A percentile compares a stretch with the other conserved stretches of the same genome.
phyloP scores from a whole-genome alignment of 2,888 invertebrate genomes.

The Ormyrus nitidulus region DNA sequence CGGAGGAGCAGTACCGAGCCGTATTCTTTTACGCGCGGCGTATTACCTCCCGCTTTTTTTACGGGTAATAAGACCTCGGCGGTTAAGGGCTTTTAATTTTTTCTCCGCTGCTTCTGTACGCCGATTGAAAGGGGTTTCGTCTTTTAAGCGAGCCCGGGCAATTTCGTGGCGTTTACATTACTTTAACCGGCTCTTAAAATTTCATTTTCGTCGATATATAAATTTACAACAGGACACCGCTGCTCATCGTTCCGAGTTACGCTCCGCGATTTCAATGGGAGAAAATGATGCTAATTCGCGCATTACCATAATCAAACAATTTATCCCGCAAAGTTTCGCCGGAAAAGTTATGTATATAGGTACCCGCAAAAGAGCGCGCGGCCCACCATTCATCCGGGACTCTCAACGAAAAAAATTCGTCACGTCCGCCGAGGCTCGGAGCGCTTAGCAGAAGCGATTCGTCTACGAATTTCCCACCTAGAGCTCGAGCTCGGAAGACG shows the following conservation, averaged over 20 bases:
- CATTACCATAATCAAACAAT: not conserved
- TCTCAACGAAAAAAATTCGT: conserved; percentile 31
- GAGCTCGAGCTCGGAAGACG: not conserved
- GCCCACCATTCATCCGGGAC: not conserved
- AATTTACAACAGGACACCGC: no score
- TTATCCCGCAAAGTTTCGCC: not conserved
- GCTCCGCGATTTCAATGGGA: no score
- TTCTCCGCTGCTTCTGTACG: not conserved
- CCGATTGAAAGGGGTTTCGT: no score
- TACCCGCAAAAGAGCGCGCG: not conserved
- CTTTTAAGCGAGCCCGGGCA: no score
- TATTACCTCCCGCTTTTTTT: not conserved
- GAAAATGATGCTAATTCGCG: not conserved
- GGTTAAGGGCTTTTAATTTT: conserved; percentile 27
- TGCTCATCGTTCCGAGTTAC: no score
- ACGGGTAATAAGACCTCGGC: conserved; percentile 12
- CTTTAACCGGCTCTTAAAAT: no score
- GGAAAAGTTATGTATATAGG: not conserved
- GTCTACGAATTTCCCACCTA: conserved; percentile 36
- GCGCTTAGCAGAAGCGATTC: not conserved
- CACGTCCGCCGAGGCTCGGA: conserved; percentile 10
- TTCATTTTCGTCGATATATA: no score
- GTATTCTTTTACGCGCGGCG: not conserved
- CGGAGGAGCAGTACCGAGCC: not conserved
- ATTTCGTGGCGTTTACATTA: no score